Conservation (phyloP, 2,888 invertebrate species). For the Amphiduros pacificus region DNA sequence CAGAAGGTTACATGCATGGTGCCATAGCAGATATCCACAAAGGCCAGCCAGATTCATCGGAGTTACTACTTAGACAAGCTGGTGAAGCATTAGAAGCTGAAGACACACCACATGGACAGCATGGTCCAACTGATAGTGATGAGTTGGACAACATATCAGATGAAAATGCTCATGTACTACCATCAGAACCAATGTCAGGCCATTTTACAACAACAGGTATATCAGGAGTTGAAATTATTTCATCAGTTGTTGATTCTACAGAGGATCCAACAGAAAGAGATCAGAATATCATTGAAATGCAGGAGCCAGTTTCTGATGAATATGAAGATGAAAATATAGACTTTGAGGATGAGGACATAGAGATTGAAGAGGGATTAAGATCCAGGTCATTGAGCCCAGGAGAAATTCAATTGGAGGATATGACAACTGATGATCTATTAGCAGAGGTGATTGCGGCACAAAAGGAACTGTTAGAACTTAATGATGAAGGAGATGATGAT, state of each 20-base stretch:
- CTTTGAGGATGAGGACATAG: neutral
- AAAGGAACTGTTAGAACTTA: neutral
- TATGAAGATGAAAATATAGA: neutral
- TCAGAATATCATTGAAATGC: neutral
- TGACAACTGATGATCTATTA: neutral
- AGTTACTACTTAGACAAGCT: too few species aligned
- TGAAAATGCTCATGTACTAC: neutral
- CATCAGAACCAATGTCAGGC: neutral
- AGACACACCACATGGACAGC: too few species aligned
- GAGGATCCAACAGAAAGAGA: constrained; percentile 3
- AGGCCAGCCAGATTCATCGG: too few species aligned
- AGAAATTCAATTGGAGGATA: too few species aligned
- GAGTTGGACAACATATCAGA: too few species aligned
- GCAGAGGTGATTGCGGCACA: neutral
- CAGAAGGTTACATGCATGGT: too few species aligned
- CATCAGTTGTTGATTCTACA: too few species aligned
- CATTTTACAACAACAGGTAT: neutral
- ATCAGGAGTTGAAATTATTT: neutral
- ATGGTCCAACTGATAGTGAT: too few species aligned
- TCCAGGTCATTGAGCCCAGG: neutral
- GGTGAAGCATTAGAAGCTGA: too few species aligned
- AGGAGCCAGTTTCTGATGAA: neutral
- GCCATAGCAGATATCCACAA: too few species aligned
- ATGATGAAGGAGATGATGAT: neutral
- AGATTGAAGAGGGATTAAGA: neutral